Evolutionary conservation across 2,113 vertebrate species (phyloP).

Genomic region (Nicator chloris): DNA sequence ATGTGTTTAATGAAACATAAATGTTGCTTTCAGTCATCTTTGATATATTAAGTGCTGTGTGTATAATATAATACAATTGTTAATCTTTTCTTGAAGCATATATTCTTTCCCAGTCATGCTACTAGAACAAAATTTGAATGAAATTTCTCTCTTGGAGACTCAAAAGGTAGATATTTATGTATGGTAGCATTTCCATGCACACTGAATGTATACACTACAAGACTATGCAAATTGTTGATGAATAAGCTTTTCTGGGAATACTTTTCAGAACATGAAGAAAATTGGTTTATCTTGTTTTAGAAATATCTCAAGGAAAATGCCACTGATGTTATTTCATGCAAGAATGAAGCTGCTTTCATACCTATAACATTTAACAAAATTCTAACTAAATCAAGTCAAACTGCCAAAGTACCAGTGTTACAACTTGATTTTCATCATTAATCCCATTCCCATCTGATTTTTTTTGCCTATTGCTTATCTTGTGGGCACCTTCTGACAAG

Average conservation of each 20-base stretch:
- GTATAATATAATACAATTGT: not conserved
- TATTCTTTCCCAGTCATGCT: not conserved
- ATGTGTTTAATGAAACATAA: not conserved
- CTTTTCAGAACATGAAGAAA: not conserved
- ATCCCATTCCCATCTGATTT: not conserved
- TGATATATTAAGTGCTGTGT: not conserved
- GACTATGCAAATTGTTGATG: not conserved
- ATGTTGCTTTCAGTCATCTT: not conserved
- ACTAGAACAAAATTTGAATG: not conserved
- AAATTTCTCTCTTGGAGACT: not conserved
- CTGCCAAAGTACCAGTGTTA: not conserved
- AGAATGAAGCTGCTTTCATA: not conserved
- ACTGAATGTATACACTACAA: not conserved
- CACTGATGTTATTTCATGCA: not conserved
- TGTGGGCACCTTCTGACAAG: not conserved
- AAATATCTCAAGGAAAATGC: not conserved
- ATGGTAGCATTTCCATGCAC: not conserved
- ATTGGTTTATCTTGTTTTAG: not conserved
- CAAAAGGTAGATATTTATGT: not conserved
- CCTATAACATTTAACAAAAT: not conserved
- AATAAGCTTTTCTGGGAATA: not conserved
- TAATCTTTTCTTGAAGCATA: not conserved
- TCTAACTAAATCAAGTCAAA: not conserved
- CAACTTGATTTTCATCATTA: not conserved
- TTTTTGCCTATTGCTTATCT: not conserved